These are phyloP conservation scores for Laspeyria flexula DNA, from an alignment of 2,888 invertebrate genomes.

Conservation along the genomic window DNA sequence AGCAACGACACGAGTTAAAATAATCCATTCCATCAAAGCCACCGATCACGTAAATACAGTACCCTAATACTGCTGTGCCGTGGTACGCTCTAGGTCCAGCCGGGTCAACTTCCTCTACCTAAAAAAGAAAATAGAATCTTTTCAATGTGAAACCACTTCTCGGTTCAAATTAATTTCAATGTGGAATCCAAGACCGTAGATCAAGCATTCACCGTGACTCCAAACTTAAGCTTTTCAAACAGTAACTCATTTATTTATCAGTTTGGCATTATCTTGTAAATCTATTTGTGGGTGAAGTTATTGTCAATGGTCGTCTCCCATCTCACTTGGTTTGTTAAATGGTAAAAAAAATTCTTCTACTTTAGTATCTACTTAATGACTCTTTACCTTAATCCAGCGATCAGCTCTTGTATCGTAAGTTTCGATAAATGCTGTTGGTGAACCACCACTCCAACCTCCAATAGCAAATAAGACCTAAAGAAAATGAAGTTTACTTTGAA, in stretches of 20 bases:
- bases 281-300: too few species aligned
- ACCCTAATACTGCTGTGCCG: slow-evolving; percentile 95
- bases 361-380: too few species aligned
- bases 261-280: too few species aligned
- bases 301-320: too few species aligned
- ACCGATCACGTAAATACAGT: slow-evolving; percentile 95
- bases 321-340: too few species aligned
- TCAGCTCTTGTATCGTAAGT: slow-evolving; percentile 96
- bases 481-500: slow-evolving; percentile 3
- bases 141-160: background rate
- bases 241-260: too few species aligned
- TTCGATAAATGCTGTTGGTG: slow-evolving; percentile 92
- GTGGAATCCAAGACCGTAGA: too few species aligned
- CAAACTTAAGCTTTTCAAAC: too few species aligned
- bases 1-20: slow-evolving; percentile 94
- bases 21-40: slow-evolving; percentile 97
- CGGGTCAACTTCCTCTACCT: slow-evolving; percentile 92
- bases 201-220: too few species aligned
- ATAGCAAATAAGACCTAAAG: slow-evolving; percentile 90
- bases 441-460: slow-evolving; percentile 87
- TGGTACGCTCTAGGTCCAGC: slow-evolving; percentile 96
- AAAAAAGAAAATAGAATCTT: slow-evolving; percentile 1
- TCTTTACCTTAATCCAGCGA: slow-evolving; percentile 92
- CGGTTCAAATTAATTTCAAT: too few species aligned
- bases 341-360: too few species aligned